phyloP scores from a whole-genome alignment of 35 echinoderm and acorn worm species.

The Apostichopus parvimensis region DNA sequence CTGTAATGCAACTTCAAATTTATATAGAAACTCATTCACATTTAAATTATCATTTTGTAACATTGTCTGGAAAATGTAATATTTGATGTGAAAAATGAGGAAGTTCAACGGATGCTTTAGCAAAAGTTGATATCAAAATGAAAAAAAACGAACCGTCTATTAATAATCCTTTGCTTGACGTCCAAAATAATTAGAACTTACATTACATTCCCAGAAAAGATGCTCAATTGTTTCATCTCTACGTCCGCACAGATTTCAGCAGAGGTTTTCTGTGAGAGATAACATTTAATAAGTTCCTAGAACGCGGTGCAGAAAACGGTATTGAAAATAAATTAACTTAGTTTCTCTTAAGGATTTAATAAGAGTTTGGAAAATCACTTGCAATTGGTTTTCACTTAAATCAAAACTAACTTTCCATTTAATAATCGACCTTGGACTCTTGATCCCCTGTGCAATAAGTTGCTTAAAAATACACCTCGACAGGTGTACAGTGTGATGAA shows the following conservation, averaged over 20 bases:
- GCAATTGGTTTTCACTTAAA: no score
- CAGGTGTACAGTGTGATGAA: neutral
- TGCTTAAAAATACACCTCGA: neutral
- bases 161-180: no score
- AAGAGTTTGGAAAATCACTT: neutral
- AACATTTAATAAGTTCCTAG: neutral
- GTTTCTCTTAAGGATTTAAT: no score
- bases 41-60: no score
- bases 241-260: neutral
- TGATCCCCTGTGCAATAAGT: neutral
- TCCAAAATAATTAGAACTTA: neutral
- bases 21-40: no score
- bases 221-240: neutral
- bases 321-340: neutral
- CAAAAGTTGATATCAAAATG: no score
- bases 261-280: neutral
- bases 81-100: no score
- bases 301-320: neutral
- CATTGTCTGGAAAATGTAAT: no score
- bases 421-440: neutral
- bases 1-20: no score
- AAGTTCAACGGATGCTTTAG: no score
- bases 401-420: neutral
- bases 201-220: neutral
- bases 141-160: neutral